Evolutionary conservation across 37 sponge, comb jelly and placozoan species (phyloP), one percentile per base, ranked within the genome.

Genomic region (Eunapius fragilis): DNA sequence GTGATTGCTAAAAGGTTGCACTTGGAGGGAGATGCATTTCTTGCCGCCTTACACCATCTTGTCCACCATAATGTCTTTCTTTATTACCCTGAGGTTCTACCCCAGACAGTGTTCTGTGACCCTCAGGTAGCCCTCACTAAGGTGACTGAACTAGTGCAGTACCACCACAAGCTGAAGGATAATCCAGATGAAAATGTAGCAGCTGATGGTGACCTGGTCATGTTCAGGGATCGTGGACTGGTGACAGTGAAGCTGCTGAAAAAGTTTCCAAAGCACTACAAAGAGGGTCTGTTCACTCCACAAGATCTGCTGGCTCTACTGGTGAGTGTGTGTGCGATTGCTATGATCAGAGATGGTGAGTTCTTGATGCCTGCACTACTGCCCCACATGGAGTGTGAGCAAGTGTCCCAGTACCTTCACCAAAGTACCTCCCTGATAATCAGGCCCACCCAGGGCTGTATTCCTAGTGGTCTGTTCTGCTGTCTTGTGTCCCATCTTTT

Each of bases 191-290:
- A 69, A 11, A 13, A 2, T 22, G 31, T 11, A 2, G 36, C 82
- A 34, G 34, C 11, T 31, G 36, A 7, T 2, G 71, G 33, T 69
- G 33, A 81, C 14, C 70, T 70, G 82, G 30, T 36, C 11, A 69
- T n/a, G 31, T 81, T 81, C 70, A 34, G 82, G 10, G 82, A 81
- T 31, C 36, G 32, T 24, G 82, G 82, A 2, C 32, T 81, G 31
- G 2, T 81, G 34, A 12, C 31, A 25, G 24, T 0, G n/a, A 37
- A 81, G 77, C 37, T 34, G 25, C 38, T 77, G 31, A 34, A 3
- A 5, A 77, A 34, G 36, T 77, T 77, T 37, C 36, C 36, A 22
- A 34, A 37, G 37, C 77, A 77, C 41, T 77, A 35, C n/a, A n/a
- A 14, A 14, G 36, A 34, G 25, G 38, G 38, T 31, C 36, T 77